These are phyloP conservation scores for Harpalus rufipes DNA, from an alignment of 2,888 invertebrate genomes.

Conservation along the genomic window DNA sequence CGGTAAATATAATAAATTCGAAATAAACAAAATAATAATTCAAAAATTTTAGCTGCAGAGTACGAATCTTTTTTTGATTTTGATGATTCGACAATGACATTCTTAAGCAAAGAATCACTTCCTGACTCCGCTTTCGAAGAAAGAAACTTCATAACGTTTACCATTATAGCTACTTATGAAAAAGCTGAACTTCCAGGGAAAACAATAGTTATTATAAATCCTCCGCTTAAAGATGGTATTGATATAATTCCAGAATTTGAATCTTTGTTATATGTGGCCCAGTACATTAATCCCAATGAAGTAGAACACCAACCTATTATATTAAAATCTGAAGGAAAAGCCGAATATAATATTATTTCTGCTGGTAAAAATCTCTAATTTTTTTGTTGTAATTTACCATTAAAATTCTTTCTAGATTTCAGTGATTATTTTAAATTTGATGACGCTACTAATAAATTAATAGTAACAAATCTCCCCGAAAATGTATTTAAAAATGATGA, in stretches of 20 bases:
- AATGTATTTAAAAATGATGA: background rate
- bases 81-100: background rate
- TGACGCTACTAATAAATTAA: background rate
- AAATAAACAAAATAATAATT: background rate
- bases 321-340: background rate
- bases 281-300: background rate
- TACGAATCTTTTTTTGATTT: background rate
- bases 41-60: background rate
- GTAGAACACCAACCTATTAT: background rate
- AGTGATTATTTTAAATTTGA: background rate
- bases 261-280: conserved; percentile 17
- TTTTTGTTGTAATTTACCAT: background rate
- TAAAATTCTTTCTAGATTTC: conserved; percentile 9
- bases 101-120: background rate
- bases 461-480: background rate
- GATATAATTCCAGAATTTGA: background rate
- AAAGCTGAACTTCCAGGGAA: conserved; percentile 74
- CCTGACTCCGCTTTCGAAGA: background rate
- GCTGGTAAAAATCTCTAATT: background rate
- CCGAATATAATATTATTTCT: conserved; percentile 8
- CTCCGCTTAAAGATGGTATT: background rate
- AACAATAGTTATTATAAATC: conserved; percentile 70
- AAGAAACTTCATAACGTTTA: conserved; percentile 69
- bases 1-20: background rate
- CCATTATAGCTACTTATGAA: conserved; percentile 74